These are phyloP conservation scores for Ficedula albicollis DNA, from an alignment of 2,797 vertebrate genomes.

Conservation along the genomic window DNA sequence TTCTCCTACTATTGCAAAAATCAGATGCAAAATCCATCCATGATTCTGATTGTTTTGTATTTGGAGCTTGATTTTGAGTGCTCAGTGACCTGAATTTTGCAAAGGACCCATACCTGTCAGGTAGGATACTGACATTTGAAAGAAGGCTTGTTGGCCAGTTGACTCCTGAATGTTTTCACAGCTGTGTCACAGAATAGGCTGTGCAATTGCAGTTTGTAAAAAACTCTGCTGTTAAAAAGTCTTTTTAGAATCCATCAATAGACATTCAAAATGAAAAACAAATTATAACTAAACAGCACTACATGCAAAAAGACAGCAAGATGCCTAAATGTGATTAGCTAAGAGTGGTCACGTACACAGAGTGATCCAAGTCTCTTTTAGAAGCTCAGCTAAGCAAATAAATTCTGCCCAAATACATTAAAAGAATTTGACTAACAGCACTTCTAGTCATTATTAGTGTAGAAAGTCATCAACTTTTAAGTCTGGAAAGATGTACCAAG, in stretches of 20 bases:
- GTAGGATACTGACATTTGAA: not conserved
- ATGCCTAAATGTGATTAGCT: not conserved
- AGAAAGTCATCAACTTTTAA: not conserved
- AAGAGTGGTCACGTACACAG: rapidly evolving
- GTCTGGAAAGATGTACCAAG: not conserved
- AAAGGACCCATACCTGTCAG: not conserved
- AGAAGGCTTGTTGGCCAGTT: not conserved
- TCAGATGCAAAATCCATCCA: not conserved
- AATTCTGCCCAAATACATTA: not conserved
- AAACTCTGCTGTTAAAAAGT: not conserved
- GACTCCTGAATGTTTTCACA: not conserved
- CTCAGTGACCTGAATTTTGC: not conserved
- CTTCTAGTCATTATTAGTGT: not conserved
- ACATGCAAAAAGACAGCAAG: not conserved
- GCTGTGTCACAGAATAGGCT: not conserved
- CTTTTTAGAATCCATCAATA: not conserved
- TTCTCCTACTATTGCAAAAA: not conserved
- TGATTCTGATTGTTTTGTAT: not conserved
- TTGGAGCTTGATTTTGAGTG: not conserved
- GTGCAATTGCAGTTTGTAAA: not conserved
- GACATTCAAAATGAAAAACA: not conserved
- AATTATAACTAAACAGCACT: not conserved
- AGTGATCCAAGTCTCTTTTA: not conserved
- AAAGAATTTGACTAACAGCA: not conserved
- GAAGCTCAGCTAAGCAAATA: not conserved